phyloP scores from a whole-genome alignment of 1,140 invertebrate species.

The Idris sp. region DNA sequence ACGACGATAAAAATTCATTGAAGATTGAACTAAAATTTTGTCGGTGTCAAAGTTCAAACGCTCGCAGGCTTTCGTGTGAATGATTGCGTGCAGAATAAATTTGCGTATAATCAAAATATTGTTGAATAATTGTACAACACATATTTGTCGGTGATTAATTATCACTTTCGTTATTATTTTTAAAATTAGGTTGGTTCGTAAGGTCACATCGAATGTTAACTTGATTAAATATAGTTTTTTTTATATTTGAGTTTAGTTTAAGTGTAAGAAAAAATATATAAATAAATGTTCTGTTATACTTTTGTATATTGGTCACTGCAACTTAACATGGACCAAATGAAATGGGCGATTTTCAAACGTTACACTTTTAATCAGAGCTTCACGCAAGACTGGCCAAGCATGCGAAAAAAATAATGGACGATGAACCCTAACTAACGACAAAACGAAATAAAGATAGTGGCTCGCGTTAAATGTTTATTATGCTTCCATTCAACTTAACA shows the following conservation, averaged over 20 bases:
- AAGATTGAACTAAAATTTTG: conserved; percentile 44
- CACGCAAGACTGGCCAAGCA: conserved; percentile 68
- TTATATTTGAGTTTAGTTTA: no score
- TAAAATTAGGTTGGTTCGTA: background rate
- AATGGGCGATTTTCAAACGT: conserved; percentile 67
- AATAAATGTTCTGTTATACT: no score
- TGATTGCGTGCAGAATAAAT: conserved; percentile 29
- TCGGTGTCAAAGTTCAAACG: conserved; percentile 44
- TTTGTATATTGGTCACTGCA: no score
- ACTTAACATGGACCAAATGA: no score
- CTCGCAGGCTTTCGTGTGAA: conserved; percentile 7
- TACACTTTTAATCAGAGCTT: conserved; percentile 70
- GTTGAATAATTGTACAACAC: conserved; percentile 7
- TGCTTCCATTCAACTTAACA: conserved; percentile 43
- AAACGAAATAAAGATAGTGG: conserved; percentile 38
- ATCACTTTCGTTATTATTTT: conserved; percentile 28
- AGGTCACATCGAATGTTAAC: conserved; percentile 5
- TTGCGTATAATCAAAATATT: conserved; percentile 33
- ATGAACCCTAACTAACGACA: conserved; percentile 49
- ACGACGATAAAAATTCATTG: conserved; percentile 46
- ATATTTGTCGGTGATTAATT: conserved; percentile 35
- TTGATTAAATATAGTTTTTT: no score
- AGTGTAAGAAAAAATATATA: no score
- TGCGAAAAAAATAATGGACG: conserved; percentile 60
- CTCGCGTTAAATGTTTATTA: conserved; percentile 52